Evolutionary conservation across 2,888 invertebrate species (phyloP).

Genomic region (Polietes domitor): DNA sequence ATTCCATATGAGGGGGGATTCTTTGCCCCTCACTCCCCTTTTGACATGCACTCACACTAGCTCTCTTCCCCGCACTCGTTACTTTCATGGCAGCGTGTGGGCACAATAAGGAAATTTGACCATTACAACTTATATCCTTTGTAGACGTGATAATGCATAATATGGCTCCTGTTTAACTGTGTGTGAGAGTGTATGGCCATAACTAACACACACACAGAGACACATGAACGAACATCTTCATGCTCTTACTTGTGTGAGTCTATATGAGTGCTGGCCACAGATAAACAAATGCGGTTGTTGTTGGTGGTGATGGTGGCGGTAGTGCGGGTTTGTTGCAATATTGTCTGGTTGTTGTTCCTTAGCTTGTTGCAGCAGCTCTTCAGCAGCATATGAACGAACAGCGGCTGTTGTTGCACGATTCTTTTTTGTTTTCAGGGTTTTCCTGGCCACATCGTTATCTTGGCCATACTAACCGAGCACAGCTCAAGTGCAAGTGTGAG

Average conservation of each 20-base stretch:
- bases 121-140: constrained; percentile 40
- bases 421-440: not conserved
- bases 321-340: constrained; percentile 24
- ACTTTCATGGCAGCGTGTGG: not conserved
- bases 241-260: not conserved
- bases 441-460: constrained; percentile 52
- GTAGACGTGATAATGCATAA: constrained; percentile 54
- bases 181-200: not conserved
- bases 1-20: not conserved
- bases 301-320: too few relatives aligned
- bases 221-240: not conserved
- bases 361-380: constrained; percentile 5
- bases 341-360: not conserved
- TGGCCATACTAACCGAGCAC: constrained; percentile 27
- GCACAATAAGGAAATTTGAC: constrained; percentile 38
- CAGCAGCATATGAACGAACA: not conserved
- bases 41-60: not conserved
- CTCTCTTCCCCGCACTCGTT: not conserved
- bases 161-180: constrained; percentile 18
- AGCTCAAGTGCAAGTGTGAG: not conserved
- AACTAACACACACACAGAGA: constrained; percentile 2
- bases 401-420: not conserved
- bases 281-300: constrained; percentile 51
- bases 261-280: constrained; percentile 11
- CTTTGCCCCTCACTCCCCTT: not conserved